Evolutionary conservation across 1,140 invertebrate species (phyloP), one percentile per base, ranked within the genome.

Genomic region (Ruditapes philippinarum): DNA sequence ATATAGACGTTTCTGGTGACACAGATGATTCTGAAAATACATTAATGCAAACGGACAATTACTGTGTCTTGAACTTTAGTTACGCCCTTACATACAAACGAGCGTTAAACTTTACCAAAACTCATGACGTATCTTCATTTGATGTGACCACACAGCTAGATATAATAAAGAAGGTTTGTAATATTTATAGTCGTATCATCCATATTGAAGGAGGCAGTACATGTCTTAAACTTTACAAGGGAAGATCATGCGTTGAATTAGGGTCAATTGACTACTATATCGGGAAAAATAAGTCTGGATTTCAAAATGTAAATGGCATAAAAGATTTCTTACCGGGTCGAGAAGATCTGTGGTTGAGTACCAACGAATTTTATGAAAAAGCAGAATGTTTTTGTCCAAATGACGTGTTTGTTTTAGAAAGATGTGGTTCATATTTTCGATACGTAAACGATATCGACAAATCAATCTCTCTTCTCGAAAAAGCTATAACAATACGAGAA

Each of bases 21-120:
- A 38, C 45, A 45, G 38, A 54, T n/a, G 31, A 60, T 57, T 22
- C 76, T 25, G 42, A 54, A 36, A 28, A 22, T 11, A 51, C 9
- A 9, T n/a, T 19, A 14, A 65, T 36, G 31, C 38, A 38, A 19
- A 49, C 45, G 49, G 25, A 42, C 4, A 62, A 45, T 60, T 25
- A 68, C 3, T 65, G 60, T 82, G 28, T 68, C n/a, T 82, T 57
- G 80, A 62, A 12, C 17, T 82, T 82, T 82, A 60, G 80, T 12
- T 68, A 33, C n/a, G 60, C 57, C 11, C 80, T 82, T 25, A 28
- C 57, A 5, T 49, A 25, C 25, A 82, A 68, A 68, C 22, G 80
- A 62, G 31, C 33, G 38, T 22, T 82, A 2, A 62, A 82, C 25
- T 36, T 68, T 19, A 28, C 22, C 17, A 82, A 65, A 17, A 28